phyloP scores from a whole-genome alignment of 2,113 vertebrate species.

The Bettongia penicillata region DNA sequence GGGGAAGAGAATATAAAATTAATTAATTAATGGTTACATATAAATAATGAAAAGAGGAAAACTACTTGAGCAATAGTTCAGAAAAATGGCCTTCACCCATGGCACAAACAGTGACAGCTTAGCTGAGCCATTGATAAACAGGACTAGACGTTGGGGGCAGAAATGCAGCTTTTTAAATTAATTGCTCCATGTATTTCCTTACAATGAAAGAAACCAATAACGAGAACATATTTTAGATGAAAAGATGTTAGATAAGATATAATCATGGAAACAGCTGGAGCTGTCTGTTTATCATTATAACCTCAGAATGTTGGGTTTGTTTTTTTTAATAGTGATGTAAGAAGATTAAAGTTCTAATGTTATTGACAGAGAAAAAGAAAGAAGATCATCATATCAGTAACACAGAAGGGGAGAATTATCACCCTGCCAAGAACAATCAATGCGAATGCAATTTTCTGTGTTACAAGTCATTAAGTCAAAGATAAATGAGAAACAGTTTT shows the following conservation, averaged over 20 bases:
- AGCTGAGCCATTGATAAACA: slow-evolving; percentile 66
- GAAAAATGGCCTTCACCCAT: slow-evolving; percentile 67
- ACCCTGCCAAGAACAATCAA: slow-evolving; percentile 62
- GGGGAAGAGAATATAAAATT: slow-evolving; percentile 73
- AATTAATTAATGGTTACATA: slow-evolving; percentile 78
- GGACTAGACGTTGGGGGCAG: slow-evolving; percentile 45
- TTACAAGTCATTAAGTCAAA: slow-evolving; percentile 68
- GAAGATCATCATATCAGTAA: slow-evolving; percentile 65
- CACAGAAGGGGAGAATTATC: slow-evolving; percentile 57
- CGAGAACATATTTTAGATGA: slow-evolving; percentile 46
- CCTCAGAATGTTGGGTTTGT: slow-evolving; percentile 13
- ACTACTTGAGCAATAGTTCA: slow-evolving; percentile 73
- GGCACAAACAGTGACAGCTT: slow-evolving; percentile 53
- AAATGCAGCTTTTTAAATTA: slow-evolving; percentile 67
- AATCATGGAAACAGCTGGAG: slow-evolving; percentile 63
- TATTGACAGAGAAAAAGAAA: slow-evolving; percentile 59
- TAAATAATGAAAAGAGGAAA: slow-evolving; percentile 70
- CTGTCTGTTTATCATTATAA: slow-evolving; percentile 45
- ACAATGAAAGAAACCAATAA: slow-evolving; percentile 68
- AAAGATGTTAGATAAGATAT: slow-evolving; percentile 48
- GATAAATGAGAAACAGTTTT: slow-evolving; percentile 64
- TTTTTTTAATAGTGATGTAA: slow-evolving; percentile 36
- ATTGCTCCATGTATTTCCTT: slow-evolving; percentile 19
- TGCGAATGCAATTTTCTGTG: slow-evolving; percentile 68
- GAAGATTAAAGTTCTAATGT: slow-evolving; percentile 60